These are phyloP conservation scores for Diogma glabrata DNA, from an alignment of 2,888 invertebrate genomes.

Conservation along the genomic window DNA sequence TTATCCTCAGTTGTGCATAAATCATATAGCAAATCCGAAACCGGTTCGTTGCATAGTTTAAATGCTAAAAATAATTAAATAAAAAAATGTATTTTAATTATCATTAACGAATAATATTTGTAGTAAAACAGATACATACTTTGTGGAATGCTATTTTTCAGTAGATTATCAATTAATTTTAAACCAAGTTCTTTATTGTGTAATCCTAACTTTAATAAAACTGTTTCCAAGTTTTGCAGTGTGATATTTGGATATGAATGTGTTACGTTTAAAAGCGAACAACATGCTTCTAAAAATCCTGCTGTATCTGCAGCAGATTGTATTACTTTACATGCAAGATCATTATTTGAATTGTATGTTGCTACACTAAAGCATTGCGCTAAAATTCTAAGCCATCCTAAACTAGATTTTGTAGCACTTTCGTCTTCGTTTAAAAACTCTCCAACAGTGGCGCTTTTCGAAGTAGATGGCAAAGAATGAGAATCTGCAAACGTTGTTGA, in stretches of 20 bases:
- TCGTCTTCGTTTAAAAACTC: slow-evolving; percentile 28
- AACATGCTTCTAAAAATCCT: slow-evolving; percentile 56
- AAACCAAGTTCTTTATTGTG: slow-evolving; percentile 49
- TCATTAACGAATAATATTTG: too few species aligned
- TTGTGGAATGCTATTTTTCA: slow-evolving; percentile 43
- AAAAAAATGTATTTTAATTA: slow-evolving; percentile 3
- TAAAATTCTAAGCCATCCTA: slow-evolving; percentile 74
- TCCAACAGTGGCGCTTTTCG: slow-evolving; percentile 14
- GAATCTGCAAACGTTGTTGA: slow-evolving; percentile 70
- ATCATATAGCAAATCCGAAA: slow-evolving; percentile 71
- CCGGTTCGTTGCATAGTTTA: slow-evolving; percentile 41
- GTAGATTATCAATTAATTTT: slow-evolving; percentile 43
- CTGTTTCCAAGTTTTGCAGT: slow-evolving; percentile 52
- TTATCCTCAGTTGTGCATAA: slow-evolving; percentile 49
- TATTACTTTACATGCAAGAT: slow-evolving; percentile 38
- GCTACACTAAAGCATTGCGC: slow-evolving; percentile 60
- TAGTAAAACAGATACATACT: too few species aligned
- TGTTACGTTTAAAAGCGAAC: slow-evolving; percentile 59
- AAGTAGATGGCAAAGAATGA: slow-evolving; percentile 14
- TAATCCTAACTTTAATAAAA: slow-evolving; percentile 56
- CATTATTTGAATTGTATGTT: slow-evolving; percentile 29
- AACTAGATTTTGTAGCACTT: slow-evolving; percentile 43
- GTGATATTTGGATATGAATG: slow-evolving; percentile 41
- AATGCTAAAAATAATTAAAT: slow-evolving; percentile 28
- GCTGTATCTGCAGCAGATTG: slow-evolving; percentile 53